A percentile compares a stretch with the other conserved stretches of the same genome.
phyloP scores from a whole-genome alignment of 2,797 vertebrate species.

The Artibeus lituratus region DNA sequence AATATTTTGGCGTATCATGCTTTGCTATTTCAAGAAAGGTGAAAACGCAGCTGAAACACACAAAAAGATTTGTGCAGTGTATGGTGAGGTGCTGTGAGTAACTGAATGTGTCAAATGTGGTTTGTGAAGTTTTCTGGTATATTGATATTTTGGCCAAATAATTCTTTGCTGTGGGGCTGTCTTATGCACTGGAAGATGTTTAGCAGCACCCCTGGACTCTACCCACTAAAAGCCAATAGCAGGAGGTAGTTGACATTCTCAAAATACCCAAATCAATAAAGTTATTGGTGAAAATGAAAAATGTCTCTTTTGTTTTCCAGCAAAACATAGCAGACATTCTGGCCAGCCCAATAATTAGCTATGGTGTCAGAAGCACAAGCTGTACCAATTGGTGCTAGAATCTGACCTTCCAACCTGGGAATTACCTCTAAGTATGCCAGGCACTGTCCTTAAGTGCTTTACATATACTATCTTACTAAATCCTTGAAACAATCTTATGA shows the following conservation, averaged over 20 bases:
- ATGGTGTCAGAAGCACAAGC: neutral
- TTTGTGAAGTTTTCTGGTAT: neutral
- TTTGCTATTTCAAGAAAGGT: neutral
- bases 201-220: neutral
- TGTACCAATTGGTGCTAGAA: neutral
- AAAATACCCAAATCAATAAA: neutral
- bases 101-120: neutral
- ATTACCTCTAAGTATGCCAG: neutral
- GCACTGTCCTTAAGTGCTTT: neutral
- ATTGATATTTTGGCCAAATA: neutral
- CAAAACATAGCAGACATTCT: neutral
- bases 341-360: neutral
- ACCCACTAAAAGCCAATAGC: neutral
- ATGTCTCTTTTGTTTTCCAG: neutral
- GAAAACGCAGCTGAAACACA: neutral
- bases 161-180: neutral
- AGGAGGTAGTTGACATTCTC: neutral
- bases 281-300: neutral
- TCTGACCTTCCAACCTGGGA: neutral
- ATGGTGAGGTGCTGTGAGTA: neutral
- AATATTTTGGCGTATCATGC: no score
- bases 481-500: neutral
- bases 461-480: neutral
- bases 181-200: neutral
- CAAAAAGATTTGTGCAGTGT: neutral